These are phyloP conservation scores for Ophion slaviceki DNA, from an alignment of 2,888 invertebrate genomes.

Conservation along the genomic window DNA sequence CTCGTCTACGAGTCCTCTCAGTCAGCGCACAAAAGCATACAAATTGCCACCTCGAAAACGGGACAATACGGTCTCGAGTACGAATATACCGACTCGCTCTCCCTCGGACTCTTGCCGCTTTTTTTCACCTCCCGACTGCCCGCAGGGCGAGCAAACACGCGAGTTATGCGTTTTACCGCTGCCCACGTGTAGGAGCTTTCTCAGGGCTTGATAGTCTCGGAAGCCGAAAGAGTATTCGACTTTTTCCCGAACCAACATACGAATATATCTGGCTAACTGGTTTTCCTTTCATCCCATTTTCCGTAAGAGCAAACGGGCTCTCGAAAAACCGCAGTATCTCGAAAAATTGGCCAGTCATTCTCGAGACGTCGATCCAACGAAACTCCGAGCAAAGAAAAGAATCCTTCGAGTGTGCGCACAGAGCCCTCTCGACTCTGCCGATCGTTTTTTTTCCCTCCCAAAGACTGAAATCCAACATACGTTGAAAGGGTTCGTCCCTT, in stretches of 20 bases:
- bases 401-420: constrained; percentile 24
- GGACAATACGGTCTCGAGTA: constrained; percentile 71
- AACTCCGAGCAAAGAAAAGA: constrained; percentile 21
- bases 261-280: neutral
- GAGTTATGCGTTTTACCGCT: constrained; percentile 25
- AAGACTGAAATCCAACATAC: constrained; percentile 2
- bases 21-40: constrained; percentile 73
- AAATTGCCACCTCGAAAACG: constrained; percentile 74
- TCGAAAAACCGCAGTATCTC: constrained; percentile 37
- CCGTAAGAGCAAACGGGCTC: neutral
- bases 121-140: constrained; percentile 29
- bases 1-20: constrained; percentile 70
- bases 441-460: constrained; percentile 20
- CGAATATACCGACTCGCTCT: constrained; percentile 53
- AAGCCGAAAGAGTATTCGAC: neutral
- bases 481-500: constrained; percentile 54
- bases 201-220: neutral
- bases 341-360: constrained; percentile 56
- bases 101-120: constrained; percentile 41
- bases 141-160: constrained; percentile 3
- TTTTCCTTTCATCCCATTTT: neutral
- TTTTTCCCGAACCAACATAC: neutral
- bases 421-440: constrained; percentile 34
- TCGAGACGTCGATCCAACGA: constrained; percentile 27
- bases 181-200: neutral